Percentiles rank a stretch among this genome's conserved stretches.
Evolutionary conservation across 2,888 invertebrate species (phyloP).

Genomic region (Ligdia adustata): DNA sequence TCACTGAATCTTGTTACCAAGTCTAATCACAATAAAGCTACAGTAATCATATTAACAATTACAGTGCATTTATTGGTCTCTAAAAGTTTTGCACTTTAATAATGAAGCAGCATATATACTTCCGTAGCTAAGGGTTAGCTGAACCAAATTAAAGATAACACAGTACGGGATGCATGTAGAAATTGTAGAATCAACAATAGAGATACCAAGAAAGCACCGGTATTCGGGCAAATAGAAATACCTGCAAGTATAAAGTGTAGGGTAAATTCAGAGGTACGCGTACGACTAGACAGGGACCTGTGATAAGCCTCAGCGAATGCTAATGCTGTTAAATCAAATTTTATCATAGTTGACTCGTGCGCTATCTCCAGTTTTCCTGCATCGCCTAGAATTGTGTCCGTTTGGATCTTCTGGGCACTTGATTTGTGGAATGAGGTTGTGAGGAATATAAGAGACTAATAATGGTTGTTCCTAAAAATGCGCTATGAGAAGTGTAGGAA

Average conservation of each 20-base stretch:
- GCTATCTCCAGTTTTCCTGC: slow-evolving; percentile 45
- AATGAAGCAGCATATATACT: background rate
- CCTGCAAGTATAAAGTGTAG: slow-evolving; percentile 23
- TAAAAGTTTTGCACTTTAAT: slow-evolving; percentile 2
- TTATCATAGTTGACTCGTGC: slow-evolving; percentile 57
- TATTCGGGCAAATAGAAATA: slow-evolving; percentile 22
- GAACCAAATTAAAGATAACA: slow-evolving; percentile 23
- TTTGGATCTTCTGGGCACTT: slow-evolving; percentile 13
- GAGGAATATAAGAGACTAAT: too few species aligned
- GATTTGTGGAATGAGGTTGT: too few species aligned
- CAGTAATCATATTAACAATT: slow-evolving; percentile 6
- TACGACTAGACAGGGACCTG: slow-evolving; percentile 47
- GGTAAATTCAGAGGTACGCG: slow-evolving; percentile 50
- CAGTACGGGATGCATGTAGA: slow-evolving; percentile 11
- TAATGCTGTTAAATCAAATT: slow-evolving; percentile 71
- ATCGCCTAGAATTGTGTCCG: slow-evolving; percentile 9
- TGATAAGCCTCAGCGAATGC: slow-evolving; percentile 68
- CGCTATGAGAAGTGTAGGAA: too few species aligned
- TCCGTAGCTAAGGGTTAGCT: slow-evolving; percentile 9
- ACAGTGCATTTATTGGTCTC: slow-evolving; percentile 11
- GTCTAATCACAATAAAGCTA: slow-evolving; percentile 2
- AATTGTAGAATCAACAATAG: slow-evolving; percentile 14
- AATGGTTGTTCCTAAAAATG: too few species aligned
- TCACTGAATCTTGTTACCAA: background rate
- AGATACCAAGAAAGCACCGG: slow-evolving; percentile 23